phyloP scores from a whole-genome alignment of 2,797 vertebrate genomes.

The Crypturellus tataupa region DNA sequence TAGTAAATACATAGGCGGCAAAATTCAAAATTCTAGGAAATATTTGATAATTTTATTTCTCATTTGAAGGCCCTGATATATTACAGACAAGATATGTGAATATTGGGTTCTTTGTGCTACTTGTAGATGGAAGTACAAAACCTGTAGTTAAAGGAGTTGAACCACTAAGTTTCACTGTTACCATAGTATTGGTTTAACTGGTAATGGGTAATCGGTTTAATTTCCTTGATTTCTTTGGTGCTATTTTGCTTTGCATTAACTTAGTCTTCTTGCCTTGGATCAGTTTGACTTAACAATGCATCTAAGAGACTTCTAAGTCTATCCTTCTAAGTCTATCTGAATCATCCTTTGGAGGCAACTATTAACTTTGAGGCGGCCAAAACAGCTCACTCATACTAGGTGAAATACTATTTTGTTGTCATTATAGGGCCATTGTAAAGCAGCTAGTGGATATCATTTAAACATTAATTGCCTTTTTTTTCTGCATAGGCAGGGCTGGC shows the following conservation, averaged over 20 bases:
- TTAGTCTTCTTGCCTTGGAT: background rate
- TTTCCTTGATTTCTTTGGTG: background rate
- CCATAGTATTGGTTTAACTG: background rate
- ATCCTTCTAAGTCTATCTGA: no score
- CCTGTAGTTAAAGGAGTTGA: background rate
- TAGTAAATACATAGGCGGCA: background rate
- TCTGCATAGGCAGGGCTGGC: background rate
- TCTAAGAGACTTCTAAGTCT: background rate
- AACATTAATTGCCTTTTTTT: background rate
- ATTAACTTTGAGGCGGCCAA: background rate
- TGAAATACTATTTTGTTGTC: background rate
- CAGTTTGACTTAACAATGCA: background rate
- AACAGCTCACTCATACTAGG: background rate
- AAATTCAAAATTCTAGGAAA: background rate
- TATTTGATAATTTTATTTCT: background rate
- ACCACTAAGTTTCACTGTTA: background rate
- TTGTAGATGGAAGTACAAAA: background rate
- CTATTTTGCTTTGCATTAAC: constrained; percentile 25
- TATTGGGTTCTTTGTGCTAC: background rate
- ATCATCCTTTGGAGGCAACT: background rate
- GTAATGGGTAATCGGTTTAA: background rate
- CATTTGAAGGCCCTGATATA: background rate
- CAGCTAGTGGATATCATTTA: background rate
- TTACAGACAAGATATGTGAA: background rate
- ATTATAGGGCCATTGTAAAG: background rate